phyloP scores from a whole-genome alignment of 2,888 invertebrate genomes.

The Meteorus cinctellus region DNA sequence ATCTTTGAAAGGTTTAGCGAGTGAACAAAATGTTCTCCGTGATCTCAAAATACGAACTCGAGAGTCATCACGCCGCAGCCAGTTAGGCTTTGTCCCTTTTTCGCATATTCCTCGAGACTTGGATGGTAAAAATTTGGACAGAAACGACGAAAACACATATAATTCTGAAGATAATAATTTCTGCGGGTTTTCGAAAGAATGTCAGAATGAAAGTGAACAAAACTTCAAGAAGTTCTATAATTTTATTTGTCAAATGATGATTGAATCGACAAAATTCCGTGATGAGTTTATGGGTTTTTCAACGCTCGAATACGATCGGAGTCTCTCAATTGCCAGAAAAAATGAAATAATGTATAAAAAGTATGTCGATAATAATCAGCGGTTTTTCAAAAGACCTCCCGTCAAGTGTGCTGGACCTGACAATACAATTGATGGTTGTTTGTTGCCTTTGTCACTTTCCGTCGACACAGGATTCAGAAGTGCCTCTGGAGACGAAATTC shows the following conservation, averaged over 20 bases:
- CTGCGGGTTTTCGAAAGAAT: slow-evolving; percentile 37
- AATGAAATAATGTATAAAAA: slow-evolving; percentile 14
- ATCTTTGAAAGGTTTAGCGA: slow-evolving; percentile 47
- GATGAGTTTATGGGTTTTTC: slow-evolving; percentile 10
- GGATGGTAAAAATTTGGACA: background rate
- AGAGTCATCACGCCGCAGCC: background rate
- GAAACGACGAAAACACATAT: slow-evolving; percentile 16
- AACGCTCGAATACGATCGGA: slow-evolving; percentile 35
- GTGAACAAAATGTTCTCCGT: slow-evolving; percentile 4
- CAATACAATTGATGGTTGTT: background rate
- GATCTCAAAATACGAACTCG: background rate
- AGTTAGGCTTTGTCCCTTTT: slow-evolving; percentile 41
- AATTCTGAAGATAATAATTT: slow-evolving; percentile 33
- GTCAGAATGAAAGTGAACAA: background rate
- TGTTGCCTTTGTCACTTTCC: slow-evolving; percentile 1
- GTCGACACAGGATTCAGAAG: slow-evolving; percentile 49
- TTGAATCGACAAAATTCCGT: background rate
- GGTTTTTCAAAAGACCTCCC: background rate
- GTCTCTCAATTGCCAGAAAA: slow-evolving; percentile 22
- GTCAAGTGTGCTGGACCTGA: background rate
- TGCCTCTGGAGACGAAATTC: slow-evolving; percentile 56
- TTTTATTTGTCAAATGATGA: background rate
- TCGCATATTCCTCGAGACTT: slow-evolving; percentile 33
- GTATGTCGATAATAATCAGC: background rate
- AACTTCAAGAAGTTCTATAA: background rate